Percentiles rank a stretch among this genome's conserved stretches.
Evolutionary conservation across 2,888 invertebrate genomes (phyloP).

Genomic region (Cataglyphis livida): DNA sequence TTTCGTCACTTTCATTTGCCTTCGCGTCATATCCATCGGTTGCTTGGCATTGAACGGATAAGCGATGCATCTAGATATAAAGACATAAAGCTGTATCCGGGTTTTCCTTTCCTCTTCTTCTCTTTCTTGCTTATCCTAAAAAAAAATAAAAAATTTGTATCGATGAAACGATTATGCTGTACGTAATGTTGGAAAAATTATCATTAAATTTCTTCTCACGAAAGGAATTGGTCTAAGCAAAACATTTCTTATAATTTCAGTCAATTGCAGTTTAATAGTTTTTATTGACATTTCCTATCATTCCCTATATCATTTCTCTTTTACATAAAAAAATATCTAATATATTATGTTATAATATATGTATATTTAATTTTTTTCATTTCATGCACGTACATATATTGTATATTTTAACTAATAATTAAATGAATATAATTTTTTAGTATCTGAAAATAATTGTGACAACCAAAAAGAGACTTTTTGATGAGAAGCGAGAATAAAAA

Average conservation of each 20-base stretch:
- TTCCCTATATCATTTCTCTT: neutral
- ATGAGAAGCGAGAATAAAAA: neutral
- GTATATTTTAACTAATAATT: neutral
- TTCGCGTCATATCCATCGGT: conserved; percentile 98
- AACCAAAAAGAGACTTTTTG: neutral
- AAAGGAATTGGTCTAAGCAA: neutral
- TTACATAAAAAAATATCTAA: neutral
- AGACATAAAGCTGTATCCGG: conserved; percentile 98
- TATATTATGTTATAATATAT: neutral
- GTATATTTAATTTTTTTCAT: neutral
- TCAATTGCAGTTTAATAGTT: neutral
- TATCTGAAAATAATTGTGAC: neutral
- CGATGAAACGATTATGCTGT: too few relatives aligned
- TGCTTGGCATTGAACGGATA: conserved; percentile 99
- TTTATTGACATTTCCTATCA: neutral
- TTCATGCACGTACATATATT: neutral
- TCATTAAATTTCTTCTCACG: neutral
- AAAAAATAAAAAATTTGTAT: conserved; percentile 26
- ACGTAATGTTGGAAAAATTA: neutral
- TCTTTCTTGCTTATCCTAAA: conserved; percentile 95
- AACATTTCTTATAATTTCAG: neutral
- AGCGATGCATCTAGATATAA: conserved; percentile 98
- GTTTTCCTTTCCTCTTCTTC: conserved; percentile 98
- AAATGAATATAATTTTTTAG: neutral
- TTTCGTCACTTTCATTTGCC: conserved; percentile 98